Evolutionary conservation across 2,113 vertebrate genomes (phyloP).

Genomic region (human (Homo sapiens)): DNA sequence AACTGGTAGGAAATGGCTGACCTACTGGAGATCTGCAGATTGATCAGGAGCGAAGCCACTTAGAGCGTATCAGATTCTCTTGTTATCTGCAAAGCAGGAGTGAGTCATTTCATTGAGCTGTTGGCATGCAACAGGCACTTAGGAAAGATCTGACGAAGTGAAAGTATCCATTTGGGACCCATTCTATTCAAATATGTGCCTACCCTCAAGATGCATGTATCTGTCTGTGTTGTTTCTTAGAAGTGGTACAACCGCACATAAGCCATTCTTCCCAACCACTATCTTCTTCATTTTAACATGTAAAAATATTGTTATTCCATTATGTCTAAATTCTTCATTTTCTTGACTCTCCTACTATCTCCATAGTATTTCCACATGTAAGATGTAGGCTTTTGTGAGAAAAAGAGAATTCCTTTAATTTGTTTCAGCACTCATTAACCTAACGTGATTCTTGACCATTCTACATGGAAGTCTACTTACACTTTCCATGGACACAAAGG

Average conservation of each 20-base stretch:
- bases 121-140: not conserved
- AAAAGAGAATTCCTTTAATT: not conserved
- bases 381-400: not conserved
- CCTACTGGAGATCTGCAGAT: not conserved
- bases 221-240: not conserved
- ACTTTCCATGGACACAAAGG: not conserved
- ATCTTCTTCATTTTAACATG: not conserved
- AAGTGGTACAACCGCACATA: accelerated
- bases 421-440: not conserved
- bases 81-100: not conserved
- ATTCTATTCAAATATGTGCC: not conserved
- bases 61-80: not conserved
- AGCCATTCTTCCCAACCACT: not conserved
- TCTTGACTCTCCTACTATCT: not conserved
- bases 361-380: not conserved
- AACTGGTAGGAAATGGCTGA: not conserved
- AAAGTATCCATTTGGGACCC: not conserved
- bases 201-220: not conserved
- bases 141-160: not conserved
- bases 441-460: not conserved
- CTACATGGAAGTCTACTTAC: not conserved
- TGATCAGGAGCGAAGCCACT: not conserved
- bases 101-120: not conserved
- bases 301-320: not conserved
- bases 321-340: not conserved